Percentiles rank a stretch among this genome's conserved stretches.
phyloP scores from a whole-genome alignment of 2,113 vertebrate species.

The Syrmaticus mikado region DNA sequence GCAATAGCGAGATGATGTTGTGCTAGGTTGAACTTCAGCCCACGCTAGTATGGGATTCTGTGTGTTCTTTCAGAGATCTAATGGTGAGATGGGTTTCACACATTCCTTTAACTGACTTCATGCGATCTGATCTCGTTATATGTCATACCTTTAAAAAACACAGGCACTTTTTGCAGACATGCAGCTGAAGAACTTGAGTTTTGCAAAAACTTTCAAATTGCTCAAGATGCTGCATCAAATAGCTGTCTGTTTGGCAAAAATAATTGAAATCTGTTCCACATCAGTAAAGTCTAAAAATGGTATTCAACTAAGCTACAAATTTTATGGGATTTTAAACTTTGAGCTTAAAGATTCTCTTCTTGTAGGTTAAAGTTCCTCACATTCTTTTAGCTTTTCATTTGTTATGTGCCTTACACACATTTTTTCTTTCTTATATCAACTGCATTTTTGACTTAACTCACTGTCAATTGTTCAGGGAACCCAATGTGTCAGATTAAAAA shows the following conservation, averaged over 20 bases:
- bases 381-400: conserved; percentile 11
- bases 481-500: background rate
- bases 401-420: background rate
- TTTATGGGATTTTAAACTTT: conserved; percentile 1
- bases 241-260: background rate
- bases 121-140: background rate
- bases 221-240: background rate
- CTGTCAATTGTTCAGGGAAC: background rate
- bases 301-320: background rate
- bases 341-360: background rate
- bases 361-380: conserved; percentile 41
- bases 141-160: background rate
- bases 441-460: background rate
- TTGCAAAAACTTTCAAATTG: background rate
- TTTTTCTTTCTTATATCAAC: background rate
- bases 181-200: background rate
- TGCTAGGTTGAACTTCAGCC: background rate
- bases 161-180: background rate
- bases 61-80: background rate
- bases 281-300: background rate
- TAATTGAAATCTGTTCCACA: background rate
- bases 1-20: background rate
- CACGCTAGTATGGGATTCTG: background rate
- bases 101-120: background rate
- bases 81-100: background rate